Evolutionary conservation across 2,888 invertebrate species (phyloP).

Genomic region (Andrena dorsata): DNA sequence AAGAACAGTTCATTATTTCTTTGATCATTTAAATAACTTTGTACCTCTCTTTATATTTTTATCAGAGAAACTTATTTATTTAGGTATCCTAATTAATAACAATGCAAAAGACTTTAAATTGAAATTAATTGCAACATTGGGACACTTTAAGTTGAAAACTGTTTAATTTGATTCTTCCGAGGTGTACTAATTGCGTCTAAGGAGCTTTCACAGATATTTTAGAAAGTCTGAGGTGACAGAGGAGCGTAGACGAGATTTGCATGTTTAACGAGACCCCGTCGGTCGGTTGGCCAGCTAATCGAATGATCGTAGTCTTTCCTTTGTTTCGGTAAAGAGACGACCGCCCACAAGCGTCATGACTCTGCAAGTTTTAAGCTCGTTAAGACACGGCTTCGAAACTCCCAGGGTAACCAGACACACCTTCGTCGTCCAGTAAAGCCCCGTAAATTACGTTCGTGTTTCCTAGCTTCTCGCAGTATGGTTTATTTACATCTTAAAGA

Average conservation of each 20-base stretch:
- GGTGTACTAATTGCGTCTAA: neutral
- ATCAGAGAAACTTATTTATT: too few species aligned
- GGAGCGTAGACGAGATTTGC: slow-evolving; percentile 31
- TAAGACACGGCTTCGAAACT: slow-evolving; percentile 35
- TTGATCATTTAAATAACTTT: too few species aligned
- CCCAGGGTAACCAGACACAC: slow-evolving; percentile 45
- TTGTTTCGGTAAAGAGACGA: slow-evolving; percentile 44
- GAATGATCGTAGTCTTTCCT: slow-evolving; percentile 42
- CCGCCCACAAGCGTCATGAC: slow-evolving; percentile 55
- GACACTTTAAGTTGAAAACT: too few species aligned
- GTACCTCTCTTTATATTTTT: too few species aligned
- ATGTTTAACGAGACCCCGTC: slow-evolving; percentile 46
- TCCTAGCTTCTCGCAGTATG: neutral
- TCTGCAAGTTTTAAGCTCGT: slow-evolving; percentile 56
- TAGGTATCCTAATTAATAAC: too few species aligned
- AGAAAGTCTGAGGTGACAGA: neutral
- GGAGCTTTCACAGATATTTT: neutral
- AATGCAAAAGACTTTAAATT: too few species aligned
- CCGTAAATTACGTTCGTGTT: slow-evolving; percentile 28
- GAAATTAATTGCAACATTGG: too few species aligned
- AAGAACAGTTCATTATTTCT: too few species aligned
- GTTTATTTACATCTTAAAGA: slow-evolving; percentile 15
- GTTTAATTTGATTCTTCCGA: too few species aligned
- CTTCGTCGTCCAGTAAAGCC: slow-evolving; percentile 23
- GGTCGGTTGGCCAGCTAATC: slow-evolving; percentile 10